A percentile compares a stretch with the other conserved stretches of the same genome.
These are phyloP conservation scores for Sebastes kiyomatsui DNA, from an alignment of 2,797 vertebrate genomes.

Conservation along the genomic window DNA sequence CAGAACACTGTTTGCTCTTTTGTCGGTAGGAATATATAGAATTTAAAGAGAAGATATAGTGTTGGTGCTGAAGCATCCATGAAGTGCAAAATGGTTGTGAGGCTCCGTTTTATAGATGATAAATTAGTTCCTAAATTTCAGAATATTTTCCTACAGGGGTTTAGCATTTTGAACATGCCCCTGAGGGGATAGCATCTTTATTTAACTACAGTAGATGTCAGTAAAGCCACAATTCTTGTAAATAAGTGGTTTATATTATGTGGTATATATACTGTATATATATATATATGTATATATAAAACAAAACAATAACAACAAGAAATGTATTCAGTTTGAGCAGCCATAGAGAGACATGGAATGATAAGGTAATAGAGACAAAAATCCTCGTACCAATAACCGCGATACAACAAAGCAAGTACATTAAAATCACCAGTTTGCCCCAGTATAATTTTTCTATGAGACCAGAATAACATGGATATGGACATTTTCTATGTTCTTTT, in stretches of 20 bases:
- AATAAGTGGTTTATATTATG: background rate
- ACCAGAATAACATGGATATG: background rate
- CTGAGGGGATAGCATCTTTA: background rate
- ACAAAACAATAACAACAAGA: too few species aligned
- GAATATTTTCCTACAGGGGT: background rate
- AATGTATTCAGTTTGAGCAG: background rate
- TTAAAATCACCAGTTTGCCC: background rate
- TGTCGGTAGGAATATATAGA: background rate
- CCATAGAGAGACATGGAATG: background rate
- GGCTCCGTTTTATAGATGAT: background rate
- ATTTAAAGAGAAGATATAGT: background rate
- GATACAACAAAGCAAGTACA: background rate
- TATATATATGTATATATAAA: too few species aligned
- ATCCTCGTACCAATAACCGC: background rate
- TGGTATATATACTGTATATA: too few species aligned
- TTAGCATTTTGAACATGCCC: background rate
- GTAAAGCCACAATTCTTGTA: background rate
- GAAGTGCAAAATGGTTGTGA: background rate
- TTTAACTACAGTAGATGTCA: background rate
- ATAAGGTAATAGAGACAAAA: background rate
- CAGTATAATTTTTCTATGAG: background rate
- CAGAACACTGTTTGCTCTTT: background rate
- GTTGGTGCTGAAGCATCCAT: background rate
- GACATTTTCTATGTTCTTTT: background rate
- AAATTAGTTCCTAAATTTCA: background rate